A percentile compares a stretch with the other conserved stretches of the same genome.
These are phyloP conservation scores for Pseudomyrmex cubaensis DNA, from an alignment of 1,140 invertebrate species.

Conservation along the genomic window DNA sequence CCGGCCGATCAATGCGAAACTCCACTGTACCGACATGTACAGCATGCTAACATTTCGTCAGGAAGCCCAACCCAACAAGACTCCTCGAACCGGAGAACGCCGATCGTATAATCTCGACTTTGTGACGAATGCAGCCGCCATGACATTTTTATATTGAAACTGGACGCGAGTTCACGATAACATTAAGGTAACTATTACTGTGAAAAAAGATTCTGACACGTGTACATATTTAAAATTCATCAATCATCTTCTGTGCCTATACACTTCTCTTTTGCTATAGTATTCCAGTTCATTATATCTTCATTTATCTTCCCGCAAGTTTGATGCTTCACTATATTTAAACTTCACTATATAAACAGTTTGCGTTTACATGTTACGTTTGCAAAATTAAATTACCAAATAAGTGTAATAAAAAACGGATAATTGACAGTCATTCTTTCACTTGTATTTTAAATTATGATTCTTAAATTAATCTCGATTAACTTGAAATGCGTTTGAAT, in stretches of 20 bases:
- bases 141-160: constrained; percentile 42
- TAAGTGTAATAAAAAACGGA: not conserved
- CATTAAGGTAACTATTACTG: not conserved
- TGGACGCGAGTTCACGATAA: constrained; percentile 5
- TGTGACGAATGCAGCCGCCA: constrained; percentile 51
- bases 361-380: not conserved
- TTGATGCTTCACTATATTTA: not conserved
- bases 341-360: not conserved
- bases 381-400: not conserved
- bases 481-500: not conserved
- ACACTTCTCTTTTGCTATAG: not conserved
- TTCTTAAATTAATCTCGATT: constrained; percentile 5
- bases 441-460: not conserved
- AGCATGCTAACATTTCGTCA: constrained; percentile 71
- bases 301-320: not conserved
- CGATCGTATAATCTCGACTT: constrained; percentile 44
- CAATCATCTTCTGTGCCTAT: not conserved
- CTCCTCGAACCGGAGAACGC: constrained; percentile 20
- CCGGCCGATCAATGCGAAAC: constrained; percentile 84
- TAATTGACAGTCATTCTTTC: not conserved
- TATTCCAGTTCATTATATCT: not conserved
- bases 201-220: constrained; percentile 3
- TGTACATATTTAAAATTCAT: not conserved
- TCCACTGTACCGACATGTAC: constrained; percentile 81
- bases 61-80: constrained; percentile 62